These are phyloP conservation scores for Hippotragus niger DNA, from an alignment of 2,113 vertebrate genomes.

Conservation along the genomic window DNA sequence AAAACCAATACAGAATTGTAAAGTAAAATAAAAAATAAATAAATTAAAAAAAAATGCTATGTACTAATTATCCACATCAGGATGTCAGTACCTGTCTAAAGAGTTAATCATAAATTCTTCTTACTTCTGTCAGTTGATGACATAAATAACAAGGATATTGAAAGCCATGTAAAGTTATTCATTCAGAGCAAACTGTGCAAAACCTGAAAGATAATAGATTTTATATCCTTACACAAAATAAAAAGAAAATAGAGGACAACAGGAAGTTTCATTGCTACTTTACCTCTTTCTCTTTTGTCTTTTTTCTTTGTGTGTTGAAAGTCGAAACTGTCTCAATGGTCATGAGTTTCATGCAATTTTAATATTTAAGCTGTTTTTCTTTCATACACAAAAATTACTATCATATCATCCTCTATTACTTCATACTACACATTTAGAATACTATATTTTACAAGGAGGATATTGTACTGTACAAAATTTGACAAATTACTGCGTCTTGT, in stretches of 20 bases:
- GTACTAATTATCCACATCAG: neutral
- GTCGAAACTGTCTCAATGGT: neutral
- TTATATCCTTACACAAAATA: neutral
- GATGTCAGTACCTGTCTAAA: neutral
- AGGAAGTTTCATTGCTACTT: neutral
- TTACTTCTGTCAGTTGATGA: neutral
- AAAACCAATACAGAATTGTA: too few species aligned
- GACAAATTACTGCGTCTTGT: neutral
- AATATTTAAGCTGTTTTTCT: constrained; percentile 12
- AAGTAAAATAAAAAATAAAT: too few species aligned
- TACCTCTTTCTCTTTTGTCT: neutral
- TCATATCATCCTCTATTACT: neutral
- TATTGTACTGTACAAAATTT: neutral
- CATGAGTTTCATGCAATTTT: neutral
- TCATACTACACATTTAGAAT: neutral
- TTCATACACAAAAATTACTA: neutral
- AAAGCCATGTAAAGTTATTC: neutral
- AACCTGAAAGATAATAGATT: neutral
- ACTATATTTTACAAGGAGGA: neutral
- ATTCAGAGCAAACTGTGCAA: neutral
- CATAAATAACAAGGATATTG: neutral
- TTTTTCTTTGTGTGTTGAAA: neutral
- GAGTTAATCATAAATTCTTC: neutral
- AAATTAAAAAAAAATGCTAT: neutral
- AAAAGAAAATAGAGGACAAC: neutral